phyloP scores from a whole-genome alignment of 2,113 vertebrate species.

The Pimephales promelas region DNA sequence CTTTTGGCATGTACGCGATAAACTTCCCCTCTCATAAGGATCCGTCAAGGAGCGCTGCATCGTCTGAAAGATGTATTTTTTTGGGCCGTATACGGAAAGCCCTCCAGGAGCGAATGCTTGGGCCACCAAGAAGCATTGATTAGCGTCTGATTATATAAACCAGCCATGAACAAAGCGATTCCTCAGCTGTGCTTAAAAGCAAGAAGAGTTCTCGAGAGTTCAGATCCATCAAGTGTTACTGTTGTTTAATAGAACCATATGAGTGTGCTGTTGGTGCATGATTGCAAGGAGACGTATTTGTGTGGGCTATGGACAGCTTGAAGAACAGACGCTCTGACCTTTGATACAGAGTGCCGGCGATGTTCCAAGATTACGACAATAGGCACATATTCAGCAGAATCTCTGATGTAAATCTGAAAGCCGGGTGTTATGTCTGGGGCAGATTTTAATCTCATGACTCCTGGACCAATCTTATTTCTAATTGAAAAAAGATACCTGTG shows the following conservation, averaged over 20 bases:
- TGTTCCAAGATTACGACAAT: slow-evolving; percentile 37
- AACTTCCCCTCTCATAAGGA: neutral
- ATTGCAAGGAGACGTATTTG: slow-evolving; percentile 45
- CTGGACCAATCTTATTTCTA: slow-evolving; percentile 31
- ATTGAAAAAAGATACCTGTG: slow-evolving; percentile 43
- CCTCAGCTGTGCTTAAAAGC: slow-evolving; percentile 4
- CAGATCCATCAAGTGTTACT: slow-evolving; percentile 26
- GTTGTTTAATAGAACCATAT: slow-evolving; percentile 39
- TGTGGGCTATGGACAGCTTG: slow-evolving; percentile 44
- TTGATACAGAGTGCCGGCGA: neutral
- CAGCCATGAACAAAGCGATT: neutral
- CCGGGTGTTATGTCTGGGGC: slow-evolving; percentile 54
- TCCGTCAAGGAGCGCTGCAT: neutral
- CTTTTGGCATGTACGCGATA: neutral
- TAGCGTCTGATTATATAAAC: slow-evolving; percentile 12
- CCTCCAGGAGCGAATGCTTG: neutral
- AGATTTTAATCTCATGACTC: slow-evolving; percentile 34
- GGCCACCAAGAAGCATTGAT: slow-evolving; percentile 26
- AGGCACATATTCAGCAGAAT: slow-evolving; percentile 39
- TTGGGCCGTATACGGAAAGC: neutral
- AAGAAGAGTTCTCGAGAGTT: slow-evolving; percentile 1
- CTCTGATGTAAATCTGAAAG: slow-evolving; percentile 30
- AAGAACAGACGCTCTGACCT: slow-evolving; percentile 46
- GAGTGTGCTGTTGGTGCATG: slow-evolving; percentile 25
- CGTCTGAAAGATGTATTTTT: neutral